Percentiles rank a stretch among this genome's conserved stretches.
Evolutionary conservation across 2,797 vertebrate genomes (phyloP).

Genomic region (Falco biarmicus): DNA sequence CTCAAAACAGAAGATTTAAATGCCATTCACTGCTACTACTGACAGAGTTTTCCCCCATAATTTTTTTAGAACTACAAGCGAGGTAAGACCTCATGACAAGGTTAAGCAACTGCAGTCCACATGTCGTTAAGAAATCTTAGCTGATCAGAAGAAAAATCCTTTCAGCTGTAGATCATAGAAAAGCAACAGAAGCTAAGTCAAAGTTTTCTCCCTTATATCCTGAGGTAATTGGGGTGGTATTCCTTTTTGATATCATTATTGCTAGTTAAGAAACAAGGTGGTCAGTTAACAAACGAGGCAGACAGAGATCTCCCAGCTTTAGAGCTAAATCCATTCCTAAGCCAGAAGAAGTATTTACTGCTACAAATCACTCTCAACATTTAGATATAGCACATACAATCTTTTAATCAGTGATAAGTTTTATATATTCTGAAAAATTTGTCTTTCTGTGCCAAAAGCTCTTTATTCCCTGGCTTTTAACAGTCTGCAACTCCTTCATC

Average conservation of each 20-base stretch:
- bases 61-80: not conserved
- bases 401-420: not conserved
- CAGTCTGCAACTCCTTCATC: not conserved
- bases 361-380: not conserved
- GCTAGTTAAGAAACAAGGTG: not conserved
- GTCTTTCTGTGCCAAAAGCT: not conserved
- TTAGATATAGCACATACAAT: not conserved
- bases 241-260: not conserved
- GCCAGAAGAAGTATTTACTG: not conserved
- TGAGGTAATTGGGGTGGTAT: not conserved
- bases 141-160: not conserved
- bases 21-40: not conserved
- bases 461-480: not conserved
- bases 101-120: not conserved
- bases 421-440: not conserved
- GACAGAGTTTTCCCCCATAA: not conserved
- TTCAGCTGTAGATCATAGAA: not conserved
- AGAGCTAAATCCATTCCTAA: not conserved
- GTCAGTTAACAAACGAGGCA: not conserved
- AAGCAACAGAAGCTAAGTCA: not conserved
- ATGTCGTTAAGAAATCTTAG: not conserved
- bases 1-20: not conserved
- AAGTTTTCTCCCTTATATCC: not conserved
- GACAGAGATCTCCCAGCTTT: not conserved
- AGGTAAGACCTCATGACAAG: not conserved